A percentile compares a stretch with the other conserved stretches of the same genome.
phyloP scores from a whole-genome alignment of 1,140 invertebrate species.

The Mactra quadrangularis region DNA sequence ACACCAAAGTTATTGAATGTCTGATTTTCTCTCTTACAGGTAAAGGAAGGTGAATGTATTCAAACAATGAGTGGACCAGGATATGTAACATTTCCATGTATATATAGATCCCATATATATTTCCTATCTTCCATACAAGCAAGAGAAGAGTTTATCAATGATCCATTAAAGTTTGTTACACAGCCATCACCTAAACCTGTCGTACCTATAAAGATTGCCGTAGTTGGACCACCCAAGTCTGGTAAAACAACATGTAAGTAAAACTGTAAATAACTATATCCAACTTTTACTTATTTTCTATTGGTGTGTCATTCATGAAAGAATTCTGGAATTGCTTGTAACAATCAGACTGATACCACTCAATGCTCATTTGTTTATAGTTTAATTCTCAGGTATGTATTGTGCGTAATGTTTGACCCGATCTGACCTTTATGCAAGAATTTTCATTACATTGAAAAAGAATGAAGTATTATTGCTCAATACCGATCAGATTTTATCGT shows the following conservation, averaged over 20 bases:
- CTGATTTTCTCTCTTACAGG: constrained; percentile 73
- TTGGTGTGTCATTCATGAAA: no score
- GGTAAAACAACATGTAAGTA: constrained; percentile 83
- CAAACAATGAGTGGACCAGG: constrained; percentile 82
- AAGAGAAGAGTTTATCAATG: constrained; percentile 78
- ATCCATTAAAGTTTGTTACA: constrained; percentile 81
- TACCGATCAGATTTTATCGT: no score
- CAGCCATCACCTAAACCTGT: constrained; percentile 81
- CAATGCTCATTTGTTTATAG: no score
- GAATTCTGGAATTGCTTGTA: no score
- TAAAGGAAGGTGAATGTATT: constrained; percentile 80
- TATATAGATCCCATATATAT: constrained; percentile 82
- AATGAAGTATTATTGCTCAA: no score
- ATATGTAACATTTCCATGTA: constrained; percentile 77
- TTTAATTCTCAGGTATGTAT: no score
- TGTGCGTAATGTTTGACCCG: no score
- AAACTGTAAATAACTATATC: not conserved
- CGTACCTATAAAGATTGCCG: constrained; percentile 82
- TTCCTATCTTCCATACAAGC: constrained; percentile 77
- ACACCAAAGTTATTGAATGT: no score
- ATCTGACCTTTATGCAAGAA: no score
- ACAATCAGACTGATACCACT: no score
- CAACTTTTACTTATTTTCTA: not conserved
- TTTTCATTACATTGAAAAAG: no score
- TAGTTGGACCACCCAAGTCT: constrained; percentile 84